Base-by-base conservation (phyloP, 1,140 invertebrate species). In the Pseudachorutes palmiensis region DNA sequence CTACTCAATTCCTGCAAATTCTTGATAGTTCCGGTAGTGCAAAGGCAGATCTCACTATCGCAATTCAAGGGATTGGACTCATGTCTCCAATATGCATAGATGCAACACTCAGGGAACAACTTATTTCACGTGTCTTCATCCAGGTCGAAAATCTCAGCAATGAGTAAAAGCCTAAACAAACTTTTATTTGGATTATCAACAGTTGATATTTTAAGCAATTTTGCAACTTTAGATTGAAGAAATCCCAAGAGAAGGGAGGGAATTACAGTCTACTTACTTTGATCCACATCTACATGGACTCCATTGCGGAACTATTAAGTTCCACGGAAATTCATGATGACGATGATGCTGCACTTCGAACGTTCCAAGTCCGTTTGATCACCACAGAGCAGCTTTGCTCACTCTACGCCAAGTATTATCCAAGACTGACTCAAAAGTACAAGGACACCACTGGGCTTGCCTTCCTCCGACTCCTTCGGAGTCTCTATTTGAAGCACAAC, bases 1-100 rank as follows among this genome's bases (percentile, higher is more conserved):
- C 57, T 1, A 61, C 45, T 1, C 62, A 29, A 30, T 73, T 70
- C 33, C 60, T 22, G n/a, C 33, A 24, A 31, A 66, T 66, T 26
- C 49, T 73, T 22, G 48, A 58, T 12, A 64, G 36, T 29, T 60
- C 63, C 36, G 58, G 68, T 5, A 30, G 63, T 32, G 41, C 32
- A 16, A 48, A 58, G 14, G 60, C 14, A 22, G 74, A 78, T 70
- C 69, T 75, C 65, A 74, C 68, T 19, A 68, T 77, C 33, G 72
- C 75, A n/a, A 75, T 80, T 22, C 73, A 75, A 28, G 78, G 77
- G 48, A 72, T 79, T 64, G 77, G 77, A 22, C 59, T 74, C 33
- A 75, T 80, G 32, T 65, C 74, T 26, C 55, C 31, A 22, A 48
- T 75, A 0, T 75, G 74, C 49, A 68, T 72, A 57, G 59, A 75